Base-by-base conservation (phyloP, 2,888 invertebrate genomes). In the Sipha maydis region DNA sequence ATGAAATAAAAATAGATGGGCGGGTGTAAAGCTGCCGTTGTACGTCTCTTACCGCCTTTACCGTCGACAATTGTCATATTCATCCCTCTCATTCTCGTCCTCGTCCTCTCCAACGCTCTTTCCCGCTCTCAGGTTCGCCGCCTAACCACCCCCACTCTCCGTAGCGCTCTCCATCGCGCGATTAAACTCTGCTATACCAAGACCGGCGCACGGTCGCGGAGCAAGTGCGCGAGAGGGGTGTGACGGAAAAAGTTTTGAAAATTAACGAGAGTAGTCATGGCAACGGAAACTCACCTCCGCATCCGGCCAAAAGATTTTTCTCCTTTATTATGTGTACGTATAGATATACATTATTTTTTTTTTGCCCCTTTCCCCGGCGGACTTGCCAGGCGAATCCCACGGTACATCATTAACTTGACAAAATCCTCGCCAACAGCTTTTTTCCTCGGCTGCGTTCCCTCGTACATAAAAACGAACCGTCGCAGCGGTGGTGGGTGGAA, bases 321-420 rank as follows among this genome's bases (percentile, higher is more conserved):
- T 88, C 54, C 76, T 85, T 76, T 41, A 31, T 85, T 85, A 69
- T 80, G 11, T 48, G 14, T 48, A 48, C 11, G 14, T 48, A 48
- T 14, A 48, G 7, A 38, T 48, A 48, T 14, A 14, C 80, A 41
- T 80, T 75, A 28, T 48, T 83, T 78, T 78, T 17, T 79, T 61
- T 48, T 61, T 31, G 34, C 77, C 75, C 75, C 41, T 56, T 75
- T 80, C 76, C 86, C 79, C 86, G 79, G 56, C 31, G 56, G 88
- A 75, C 75, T 82, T 48, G 73, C 73, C 71, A 25, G 8, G n/a
- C 82, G 80, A 88, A 76, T 88, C 88, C 88, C 88, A 67, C 75
- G 88, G 88, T 25, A 88, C 88, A 88, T 88, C 88, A 88, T 88
- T 88, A 88, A 88, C 88, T 88, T 88, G 88, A 88, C 88, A 82